Evolutionary conservation across 2,888 invertebrate species (phyloP).

Genomic region (Campoplex nolae): DNA sequence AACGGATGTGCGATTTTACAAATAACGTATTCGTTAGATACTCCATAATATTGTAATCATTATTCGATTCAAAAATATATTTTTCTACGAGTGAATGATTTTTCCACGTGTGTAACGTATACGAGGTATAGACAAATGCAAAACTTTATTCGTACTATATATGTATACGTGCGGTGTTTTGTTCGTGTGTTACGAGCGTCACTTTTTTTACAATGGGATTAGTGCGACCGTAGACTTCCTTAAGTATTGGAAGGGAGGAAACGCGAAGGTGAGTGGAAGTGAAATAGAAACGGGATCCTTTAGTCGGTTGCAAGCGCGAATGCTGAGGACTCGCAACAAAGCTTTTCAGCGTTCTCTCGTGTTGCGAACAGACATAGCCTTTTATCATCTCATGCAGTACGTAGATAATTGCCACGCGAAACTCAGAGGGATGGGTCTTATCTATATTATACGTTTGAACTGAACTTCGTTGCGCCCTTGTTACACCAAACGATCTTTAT

Average conservation of each 20-base stretch:
- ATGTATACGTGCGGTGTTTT: not conserved
- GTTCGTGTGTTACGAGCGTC: not conserved
- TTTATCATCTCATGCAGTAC: not conserved
- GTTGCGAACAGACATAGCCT: conserved; percentile 23
- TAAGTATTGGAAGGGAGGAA: not conserved
- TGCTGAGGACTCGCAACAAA: not conserved
- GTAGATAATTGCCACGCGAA: not conserved
- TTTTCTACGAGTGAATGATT: not conserved
- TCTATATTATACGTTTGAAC: not conserved
- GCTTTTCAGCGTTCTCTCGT: conserved; percentile 19
- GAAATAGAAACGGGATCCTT: conserved; percentile 9
- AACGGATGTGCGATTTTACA: too few relatives aligned
- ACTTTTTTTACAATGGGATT: not conserved
- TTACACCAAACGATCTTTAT: not conserved
- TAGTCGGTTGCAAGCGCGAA: not conserved
- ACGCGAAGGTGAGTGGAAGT: not conserved
- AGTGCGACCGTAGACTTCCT: not conserved
- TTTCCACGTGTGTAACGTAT: not conserved
- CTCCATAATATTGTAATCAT: too few relatives aligned
- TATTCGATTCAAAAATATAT: too few relatives aligned
- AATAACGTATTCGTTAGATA: too few relatives aligned
- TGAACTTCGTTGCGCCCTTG: not conserved
- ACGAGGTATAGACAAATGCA: not conserved
- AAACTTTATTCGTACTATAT: not conserved
- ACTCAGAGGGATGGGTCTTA: conserved; percentile 4